Evolutionary conservation across 2,113 vertebrate species (phyloP), one percentile per base, ranked within the genome.

Genomic region (Sebastes fasciatus): DNA sequence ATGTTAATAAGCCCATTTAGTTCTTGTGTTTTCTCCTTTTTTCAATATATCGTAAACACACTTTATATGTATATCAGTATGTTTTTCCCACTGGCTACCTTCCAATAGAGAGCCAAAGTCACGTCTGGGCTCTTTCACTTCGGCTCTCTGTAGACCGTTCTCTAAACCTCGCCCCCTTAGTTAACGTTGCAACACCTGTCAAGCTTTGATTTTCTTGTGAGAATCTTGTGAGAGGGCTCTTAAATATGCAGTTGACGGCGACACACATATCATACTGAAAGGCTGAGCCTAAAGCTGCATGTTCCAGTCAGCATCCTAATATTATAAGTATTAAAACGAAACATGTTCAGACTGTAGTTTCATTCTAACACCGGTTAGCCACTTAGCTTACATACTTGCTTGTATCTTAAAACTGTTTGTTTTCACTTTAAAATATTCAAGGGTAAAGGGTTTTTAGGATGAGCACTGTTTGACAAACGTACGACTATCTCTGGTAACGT

Each of bases 91-190:
- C 34, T 17, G 23, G 9, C 5, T 63, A 12, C 8, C n/a, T 54
- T 55, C 5, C 10, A 58, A 17, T 23, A 70, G 74, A 74, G 40
- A 79, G 64, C 19, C 6, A 26, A 78, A 19, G 67, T 45, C 49
- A 23, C 40, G 23, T 21, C 9, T 34, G 34, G 14, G 17, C 7
- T 19, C 8, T 45, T 54, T 43, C 19, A 11, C 60, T 54, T 43
- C 5, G 2, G 19, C 26, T 64, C 60, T 64, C 46, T 21, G 4
- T 23, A 19, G 34, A 48, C 62, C 16, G 2, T 78, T 82, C 3
- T 21, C 77, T 62, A 73, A 83, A 51, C 76, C 48, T 61, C 2
- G 1, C 42, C 69, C 55, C 40, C 8, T 16, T 34, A 49, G 21
- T 45, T 23, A 40, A 46, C 21, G 6, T 64, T 71, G 14, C 21